Percentiles rank a stretch among this genome's conserved stretches.
Evolutionary conservation across 2,797 vertebrate species (phyloP).

Genomic region (Epinephelus awoara): DNA sequence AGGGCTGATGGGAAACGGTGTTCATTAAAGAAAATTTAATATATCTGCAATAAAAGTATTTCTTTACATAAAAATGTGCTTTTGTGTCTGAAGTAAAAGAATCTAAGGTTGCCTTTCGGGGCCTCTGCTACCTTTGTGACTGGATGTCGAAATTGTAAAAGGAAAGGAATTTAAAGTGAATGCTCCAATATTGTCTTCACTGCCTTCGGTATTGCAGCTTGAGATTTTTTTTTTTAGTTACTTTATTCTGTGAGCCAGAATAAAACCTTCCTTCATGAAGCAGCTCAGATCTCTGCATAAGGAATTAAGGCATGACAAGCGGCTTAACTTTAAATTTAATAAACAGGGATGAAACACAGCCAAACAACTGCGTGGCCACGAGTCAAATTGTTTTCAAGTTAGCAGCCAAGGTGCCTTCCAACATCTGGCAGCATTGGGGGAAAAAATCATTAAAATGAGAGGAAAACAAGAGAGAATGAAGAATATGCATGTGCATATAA

Average conservation of each 20-base stretch:
- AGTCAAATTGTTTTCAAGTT: conserved; percentile 35
- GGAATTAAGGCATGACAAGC: conserved; percentile 47
- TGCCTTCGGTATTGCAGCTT: neutral
- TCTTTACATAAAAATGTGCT: neutral
- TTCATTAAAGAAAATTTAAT: no score
- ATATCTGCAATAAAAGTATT: no score
- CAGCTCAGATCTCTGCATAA: conserved; percentile 23
- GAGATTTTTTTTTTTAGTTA: neutral
- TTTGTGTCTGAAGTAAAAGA: neutral
- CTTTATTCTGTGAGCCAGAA: conserved; percentile 17
- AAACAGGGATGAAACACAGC: conserved; percentile 49
- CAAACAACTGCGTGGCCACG: conserved; percentile 12
- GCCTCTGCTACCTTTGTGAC: neutral
- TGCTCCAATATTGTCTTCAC: neutral
- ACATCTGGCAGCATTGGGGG: neutral
- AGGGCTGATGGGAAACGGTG: no score
- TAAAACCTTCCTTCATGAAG: conserved; percentile 18
- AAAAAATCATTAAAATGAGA: conserved; percentile 2
- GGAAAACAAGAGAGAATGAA: conserved; percentile 16
- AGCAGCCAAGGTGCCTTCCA: conserved; percentile 40
- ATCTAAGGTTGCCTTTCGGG: neutral
- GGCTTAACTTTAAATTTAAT: conserved; percentile 53
- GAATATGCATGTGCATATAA: neutral
- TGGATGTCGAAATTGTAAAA: neutral
- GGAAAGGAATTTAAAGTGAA: conserved; percentile 2